Base-by-base conservation (phyloP, 2,113 vertebrate species). In the Pungitius pungitius region DNA sequence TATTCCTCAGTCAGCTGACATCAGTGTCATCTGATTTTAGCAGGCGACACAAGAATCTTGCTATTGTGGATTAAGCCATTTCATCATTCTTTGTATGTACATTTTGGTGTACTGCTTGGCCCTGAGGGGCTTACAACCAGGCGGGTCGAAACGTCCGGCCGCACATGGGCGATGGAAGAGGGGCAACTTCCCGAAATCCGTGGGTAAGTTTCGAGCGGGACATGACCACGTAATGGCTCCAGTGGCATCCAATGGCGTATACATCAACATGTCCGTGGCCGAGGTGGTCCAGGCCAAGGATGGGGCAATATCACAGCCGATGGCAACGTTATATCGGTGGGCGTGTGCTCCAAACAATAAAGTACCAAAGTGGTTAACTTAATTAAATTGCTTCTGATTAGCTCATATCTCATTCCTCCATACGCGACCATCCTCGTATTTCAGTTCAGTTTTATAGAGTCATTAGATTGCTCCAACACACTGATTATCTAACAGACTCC, bases 1-100 rank as follows among this genome's bases (percentile, higher is more conserved):
- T 86, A 78, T 81, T 76, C 67, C 77, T 67, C 82, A 85, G 88
- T 92, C 92, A 92, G 88, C 89, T 92, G 90, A 90, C 83, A 77
- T 61, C 67, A 84, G 82, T 60, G 85, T 92, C 91, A 92, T 90
- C 87, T 92, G 90, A 93, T 89, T 87, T 89, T 62, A 89, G 77
- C 80, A 75, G 83, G 78, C 37, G 78, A 86, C 85, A 90, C 85
- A 87, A 92, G 82, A 74, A 80, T 89, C 88, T 85, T 88, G 86
- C 88, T 90, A 88, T 89, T 86, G 82, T 85, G 74, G 78, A 85
- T 87, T 84, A 87, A 60, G 11, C 60, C 52, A 22, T 71, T 80
- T 79, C 60, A 70, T 58, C 35, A 73, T 22, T 64, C 7, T 47
- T 66, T 59, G 59, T 54, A 58, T 20, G 71, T 64, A 74, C 24